These are phyloP conservation scores for Achatina immaculata DNA, from an alignment of 1,140 invertebrate species.

Conservation along the genomic window DNA sequence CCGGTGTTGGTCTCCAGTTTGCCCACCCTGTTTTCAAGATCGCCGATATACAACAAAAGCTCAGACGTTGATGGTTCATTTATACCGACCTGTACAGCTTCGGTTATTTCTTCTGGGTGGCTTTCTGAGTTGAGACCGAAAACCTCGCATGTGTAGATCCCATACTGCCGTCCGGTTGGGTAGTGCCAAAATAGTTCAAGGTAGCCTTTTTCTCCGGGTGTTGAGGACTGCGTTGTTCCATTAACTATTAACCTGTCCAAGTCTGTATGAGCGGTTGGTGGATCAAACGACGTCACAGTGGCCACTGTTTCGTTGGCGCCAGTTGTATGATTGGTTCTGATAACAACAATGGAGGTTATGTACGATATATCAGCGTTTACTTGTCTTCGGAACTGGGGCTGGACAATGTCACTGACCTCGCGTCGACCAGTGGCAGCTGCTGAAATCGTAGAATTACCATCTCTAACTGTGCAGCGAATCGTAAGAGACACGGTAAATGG, in stretches of 20 bases:
- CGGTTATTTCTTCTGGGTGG: neutral
- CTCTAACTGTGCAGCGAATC: neutral
- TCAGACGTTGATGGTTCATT: neutral
- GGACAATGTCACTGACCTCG: neutral
- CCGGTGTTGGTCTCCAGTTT: neutral
- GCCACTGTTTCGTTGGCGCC: neutral
- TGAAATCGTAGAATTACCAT: neutral
- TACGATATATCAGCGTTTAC: neutral
- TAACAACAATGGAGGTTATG: neutral
- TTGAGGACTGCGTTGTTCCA: neutral
- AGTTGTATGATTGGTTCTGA: neutral
- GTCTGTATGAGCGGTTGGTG: neutral
- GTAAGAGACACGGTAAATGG: neutral
- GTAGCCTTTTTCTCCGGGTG: conserved; percentile 11
- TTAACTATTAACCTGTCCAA: neutral
- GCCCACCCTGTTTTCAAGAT: neutral
- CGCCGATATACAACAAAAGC: neutral
- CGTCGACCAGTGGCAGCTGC: neutral
- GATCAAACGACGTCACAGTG: neutral
- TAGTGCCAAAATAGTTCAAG: neutral
- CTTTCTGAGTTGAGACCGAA: neutral
- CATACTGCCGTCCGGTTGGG: neutral
- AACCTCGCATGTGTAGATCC: neutral
- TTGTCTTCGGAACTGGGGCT: neutral
- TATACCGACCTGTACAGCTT: neutral